phyloP scores from a whole-genome alignment of 2,888 invertebrate genomes.

The Elysia crispata region DNA sequence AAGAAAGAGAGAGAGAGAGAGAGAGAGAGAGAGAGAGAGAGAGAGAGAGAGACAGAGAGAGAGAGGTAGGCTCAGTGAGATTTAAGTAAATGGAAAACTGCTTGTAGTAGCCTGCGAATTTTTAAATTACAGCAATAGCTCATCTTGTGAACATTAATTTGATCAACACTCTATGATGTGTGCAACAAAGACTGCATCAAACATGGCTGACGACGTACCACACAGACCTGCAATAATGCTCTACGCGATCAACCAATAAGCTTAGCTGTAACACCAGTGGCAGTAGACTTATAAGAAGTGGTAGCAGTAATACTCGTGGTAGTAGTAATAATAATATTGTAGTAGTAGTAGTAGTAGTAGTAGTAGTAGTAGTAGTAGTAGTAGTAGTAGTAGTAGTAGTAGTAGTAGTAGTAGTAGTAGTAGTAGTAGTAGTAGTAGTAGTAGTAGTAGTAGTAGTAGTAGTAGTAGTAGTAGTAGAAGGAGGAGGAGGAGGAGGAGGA shows the following conservation, averaged over 20 bases:
- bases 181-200: no score
- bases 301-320: no score
- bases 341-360: conserved; percentile 1
- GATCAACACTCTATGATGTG: no score
- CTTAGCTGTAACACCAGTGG: no score
- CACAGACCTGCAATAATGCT: no score
- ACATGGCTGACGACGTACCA: no score
- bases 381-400: background rate
- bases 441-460: background rate
- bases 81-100: no score
- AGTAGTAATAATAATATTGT: background rate
- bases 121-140: no score
- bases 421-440: conserved; percentile 4
- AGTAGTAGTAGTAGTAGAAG: background rate
- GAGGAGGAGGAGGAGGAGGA: background rate
- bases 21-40: conserved; percentile 31
- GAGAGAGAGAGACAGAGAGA: conserved; percentile 20
- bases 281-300: background rate
- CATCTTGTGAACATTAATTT: no score
- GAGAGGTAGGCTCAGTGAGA: background rate
- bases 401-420: conserved; percentile 2
- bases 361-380: background rate
- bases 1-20: conserved; percentile 31
- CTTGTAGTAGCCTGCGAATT: no score
- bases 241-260: no score